Evolutionary conservation across 2,113 vertebrate genomes (phyloP).

Genomic region (Thermophis baileyi): DNA sequence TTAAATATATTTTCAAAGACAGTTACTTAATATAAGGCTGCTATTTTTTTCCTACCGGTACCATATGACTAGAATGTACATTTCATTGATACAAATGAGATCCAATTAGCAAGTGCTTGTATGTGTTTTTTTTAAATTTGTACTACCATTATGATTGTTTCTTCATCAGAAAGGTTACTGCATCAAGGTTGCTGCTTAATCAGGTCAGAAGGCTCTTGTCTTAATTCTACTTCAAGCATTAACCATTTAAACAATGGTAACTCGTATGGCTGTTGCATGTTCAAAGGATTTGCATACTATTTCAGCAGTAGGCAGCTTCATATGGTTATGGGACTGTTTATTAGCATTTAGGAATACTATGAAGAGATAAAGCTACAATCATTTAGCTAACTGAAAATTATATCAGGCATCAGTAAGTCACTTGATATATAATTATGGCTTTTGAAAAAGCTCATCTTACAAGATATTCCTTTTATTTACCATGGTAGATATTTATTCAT

Average conservation of each 20-base stretch:
- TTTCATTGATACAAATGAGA: constrained; percentile 15
- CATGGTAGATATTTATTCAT: background rate
- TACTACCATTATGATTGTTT: constrained; percentile 16
- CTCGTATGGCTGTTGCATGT: background rate
- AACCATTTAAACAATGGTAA: background rate
- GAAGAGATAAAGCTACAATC: background rate
- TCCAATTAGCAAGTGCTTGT: constrained; percentile 26
- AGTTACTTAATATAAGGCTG: constrained; percentile 13
- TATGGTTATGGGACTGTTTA: background rate
- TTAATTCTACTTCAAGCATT: constrained; percentile 22
- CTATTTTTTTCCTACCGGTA: background rate
- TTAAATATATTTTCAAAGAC: background rate
- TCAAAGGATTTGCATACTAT: background rate
- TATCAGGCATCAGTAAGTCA: background rate
- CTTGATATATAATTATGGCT: background rate
- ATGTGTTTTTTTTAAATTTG: constrained; percentile 1
- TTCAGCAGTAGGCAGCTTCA: background rate
- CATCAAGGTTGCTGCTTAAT: background rate
- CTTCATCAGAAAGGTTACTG: background rate
- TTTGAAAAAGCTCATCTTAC: background rate
- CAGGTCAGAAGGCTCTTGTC: constrained; percentile 22
- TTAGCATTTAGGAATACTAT: background rate
- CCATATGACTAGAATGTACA: constrained; percentile 2
- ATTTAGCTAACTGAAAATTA: background rate
- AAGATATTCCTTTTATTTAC: background rate